A percentile compares a stretch with the other conserved stretches of the same genome.
These are phyloP conservation scores for Morphnarchus princeps DNA, from an alignment of 2,113 vertebrate genomes.

Conservation along the genomic window DNA sequence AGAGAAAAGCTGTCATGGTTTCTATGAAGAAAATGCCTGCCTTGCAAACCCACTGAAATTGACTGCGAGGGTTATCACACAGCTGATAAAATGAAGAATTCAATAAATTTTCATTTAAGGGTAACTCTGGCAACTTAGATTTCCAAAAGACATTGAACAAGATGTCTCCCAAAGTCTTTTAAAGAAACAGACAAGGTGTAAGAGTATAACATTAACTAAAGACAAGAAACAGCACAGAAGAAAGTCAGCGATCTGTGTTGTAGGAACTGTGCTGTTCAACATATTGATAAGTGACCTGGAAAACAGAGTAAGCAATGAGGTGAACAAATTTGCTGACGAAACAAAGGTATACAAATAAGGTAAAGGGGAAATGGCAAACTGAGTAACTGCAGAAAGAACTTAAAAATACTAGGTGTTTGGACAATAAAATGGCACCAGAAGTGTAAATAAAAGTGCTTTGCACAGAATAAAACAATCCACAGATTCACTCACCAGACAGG, in stretches of 20 bases:
- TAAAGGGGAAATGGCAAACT: neutral
- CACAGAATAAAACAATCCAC: neutral
- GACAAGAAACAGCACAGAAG: neutral
- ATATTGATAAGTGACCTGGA: neutral
- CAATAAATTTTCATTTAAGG: neutral
- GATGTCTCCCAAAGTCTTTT: neutral
- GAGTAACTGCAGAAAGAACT: neutral
- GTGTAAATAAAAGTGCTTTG: neutral
- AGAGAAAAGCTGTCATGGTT: neutral
- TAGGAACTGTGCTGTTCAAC: neutral
- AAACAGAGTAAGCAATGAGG: neutral
- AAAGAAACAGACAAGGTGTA: neutral
- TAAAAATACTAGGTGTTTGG: neutral
- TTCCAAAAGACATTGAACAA: neutral
- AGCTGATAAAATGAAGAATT: neutral
- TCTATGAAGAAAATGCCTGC: neutral
- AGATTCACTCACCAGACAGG: neutral
- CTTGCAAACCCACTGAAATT: neutral
- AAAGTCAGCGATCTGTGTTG: neutral
- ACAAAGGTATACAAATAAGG: neutral
- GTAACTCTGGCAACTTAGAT: neutral
- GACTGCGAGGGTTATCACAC: neutral
- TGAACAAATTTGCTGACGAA: neutral
- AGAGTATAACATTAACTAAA: neutral
- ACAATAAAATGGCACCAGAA: neutral